phyloP scores from a whole-genome alignment of 2,797 vertebrate genomes.

The Pempheris klunzingeri region DNA sequence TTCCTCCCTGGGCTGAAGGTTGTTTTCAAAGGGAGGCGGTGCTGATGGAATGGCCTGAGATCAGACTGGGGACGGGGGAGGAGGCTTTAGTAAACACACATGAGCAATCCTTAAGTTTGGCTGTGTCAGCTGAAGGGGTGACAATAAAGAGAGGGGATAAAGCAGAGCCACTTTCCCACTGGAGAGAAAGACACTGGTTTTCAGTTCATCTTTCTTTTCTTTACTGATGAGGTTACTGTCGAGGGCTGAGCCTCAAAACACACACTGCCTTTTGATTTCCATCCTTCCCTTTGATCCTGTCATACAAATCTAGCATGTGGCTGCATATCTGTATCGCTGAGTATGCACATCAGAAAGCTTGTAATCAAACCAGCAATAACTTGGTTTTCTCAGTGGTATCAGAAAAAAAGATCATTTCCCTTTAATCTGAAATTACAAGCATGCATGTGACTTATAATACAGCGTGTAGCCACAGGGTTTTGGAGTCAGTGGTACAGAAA shows the following conservation, averaged over 20 bases:
- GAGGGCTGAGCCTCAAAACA: constrained; percentile 46
- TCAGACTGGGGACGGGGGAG: constrained; percentile 41
- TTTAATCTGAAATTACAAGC: constrained; percentile 52
- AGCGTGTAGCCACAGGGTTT: constrained; percentile 16
- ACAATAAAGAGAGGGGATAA: constrained; percentile 60
- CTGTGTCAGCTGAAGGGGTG: constrained; percentile 69
- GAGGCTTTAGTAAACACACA: constrained; percentile 68
- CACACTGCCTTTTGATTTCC: constrained; percentile 58
- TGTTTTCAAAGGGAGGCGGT: constrained; percentile 65
- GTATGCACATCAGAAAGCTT: constrained; percentile 54
- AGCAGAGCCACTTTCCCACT: constrained; percentile 38
- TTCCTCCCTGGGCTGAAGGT: constrained; percentile 49
- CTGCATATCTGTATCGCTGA: constrained; percentile 29
- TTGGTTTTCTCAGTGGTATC: constrained; percentile 29
- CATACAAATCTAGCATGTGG: constrained; percentile 40
- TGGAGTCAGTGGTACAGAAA: constrained; percentile 19
- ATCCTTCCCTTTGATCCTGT: constrained; percentile 58
- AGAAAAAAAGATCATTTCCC: constrained; percentile 41
- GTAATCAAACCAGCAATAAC: constrained; percentile 47
- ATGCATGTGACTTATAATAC: constrained; percentile 14
- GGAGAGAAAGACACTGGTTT: constrained; percentile 25
- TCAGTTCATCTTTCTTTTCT: constrained; percentile 45
- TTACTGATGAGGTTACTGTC: constrained; percentile 51
- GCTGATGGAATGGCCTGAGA: constrained; percentile 61
- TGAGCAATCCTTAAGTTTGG: constrained; percentile 62